phyloP scores from a whole-genome alignment of 2,113 vertebrate species.

The Cheirogaleus medius region DNA sequence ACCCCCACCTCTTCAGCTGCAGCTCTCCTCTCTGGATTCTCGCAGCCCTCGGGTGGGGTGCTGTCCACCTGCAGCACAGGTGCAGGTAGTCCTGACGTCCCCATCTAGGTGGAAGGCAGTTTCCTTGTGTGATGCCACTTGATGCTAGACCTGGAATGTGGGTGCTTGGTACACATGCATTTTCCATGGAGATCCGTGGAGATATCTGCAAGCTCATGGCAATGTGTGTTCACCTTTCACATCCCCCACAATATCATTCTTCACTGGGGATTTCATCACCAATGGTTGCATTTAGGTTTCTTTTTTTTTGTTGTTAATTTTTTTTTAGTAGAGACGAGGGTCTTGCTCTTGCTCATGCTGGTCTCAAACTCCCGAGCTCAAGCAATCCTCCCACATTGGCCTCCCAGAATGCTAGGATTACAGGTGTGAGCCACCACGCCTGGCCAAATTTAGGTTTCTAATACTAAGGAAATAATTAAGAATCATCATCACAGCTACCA shows the following conservation, averaged over 20 bases:
- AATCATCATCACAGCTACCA: neutral
- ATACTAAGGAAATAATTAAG: neutral
- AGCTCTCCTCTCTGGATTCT: neutral
- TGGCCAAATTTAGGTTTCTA: neutral
- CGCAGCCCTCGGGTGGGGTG: accelerated
- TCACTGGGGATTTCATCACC: neutral
- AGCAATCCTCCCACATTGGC: no score
- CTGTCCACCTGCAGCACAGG: neutral
- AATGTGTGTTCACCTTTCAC: neutral
- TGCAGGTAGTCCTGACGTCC: neutral
- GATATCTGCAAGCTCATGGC: neutral
- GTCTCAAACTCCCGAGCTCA: no score
- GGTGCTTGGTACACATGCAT: neutral
- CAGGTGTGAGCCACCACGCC: no score
- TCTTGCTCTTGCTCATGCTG: no score
- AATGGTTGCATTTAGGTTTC: neutral
- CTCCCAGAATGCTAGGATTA: no score
- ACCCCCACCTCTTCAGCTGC: neutral
- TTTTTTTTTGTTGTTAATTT: no score
- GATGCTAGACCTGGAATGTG: neutral
- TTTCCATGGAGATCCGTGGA: neutral
- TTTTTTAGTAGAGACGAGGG: no score
- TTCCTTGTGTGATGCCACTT: neutral
- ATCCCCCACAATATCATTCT: neutral
- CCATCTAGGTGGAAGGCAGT: neutral